A percentile compares a stretch with the other conserved stretches of the same genome.
phyloP scores from a whole-genome alignment of 2,797 vertebrate species.

The Denticeps clupeoides region DNA sequence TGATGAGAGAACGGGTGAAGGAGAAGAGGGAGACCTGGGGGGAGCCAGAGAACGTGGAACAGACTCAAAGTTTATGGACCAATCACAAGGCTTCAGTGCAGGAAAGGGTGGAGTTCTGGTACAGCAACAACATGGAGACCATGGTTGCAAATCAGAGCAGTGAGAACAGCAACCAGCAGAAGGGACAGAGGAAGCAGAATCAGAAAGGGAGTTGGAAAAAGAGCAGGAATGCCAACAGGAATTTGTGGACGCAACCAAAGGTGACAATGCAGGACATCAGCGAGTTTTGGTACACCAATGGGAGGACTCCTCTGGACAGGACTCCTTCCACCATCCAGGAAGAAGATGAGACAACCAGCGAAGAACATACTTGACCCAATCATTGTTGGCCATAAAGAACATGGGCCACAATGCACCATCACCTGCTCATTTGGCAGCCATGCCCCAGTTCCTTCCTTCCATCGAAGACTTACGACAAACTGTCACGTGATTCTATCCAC shows the following conservation, averaged over 20 bases:
- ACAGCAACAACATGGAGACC: conserved; percentile 18
- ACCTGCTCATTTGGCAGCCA: too few relatives aligned
- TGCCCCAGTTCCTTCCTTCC: too few relatives aligned
- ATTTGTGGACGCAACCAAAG: conserved; percentile 28
- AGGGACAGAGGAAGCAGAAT: not conserved
- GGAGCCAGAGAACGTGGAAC: not conserved
- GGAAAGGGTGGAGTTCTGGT: conserved; percentile 43
- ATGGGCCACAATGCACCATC: too few relatives aligned
- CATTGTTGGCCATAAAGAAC: too few relatives aligned
- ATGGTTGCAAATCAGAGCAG: not conserved
- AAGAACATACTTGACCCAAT: too few relatives aligned
- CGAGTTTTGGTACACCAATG: conserved; percentile 34
- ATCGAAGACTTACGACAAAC: too few relatives aligned
- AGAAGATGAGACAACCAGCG: not conserved
- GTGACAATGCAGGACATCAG: conserved; percentile 38
- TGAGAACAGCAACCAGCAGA: conserved; percentile 11
- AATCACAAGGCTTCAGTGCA: conserved; percentile 19
- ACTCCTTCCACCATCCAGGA: not conserved
- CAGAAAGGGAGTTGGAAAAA: conserved; percentile 13
- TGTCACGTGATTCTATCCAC: too few relatives aligned
- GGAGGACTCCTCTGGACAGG: not conserved
- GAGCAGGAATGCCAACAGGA: too few relatives aligned
- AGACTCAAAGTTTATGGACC: conserved; percentile 29
- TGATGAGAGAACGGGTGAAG: conserved; percentile 10
- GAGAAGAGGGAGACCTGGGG: not conserved